phyloP scores from a whole-genome alignment of 1,140 invertebrate species.

The Agrilus planipennis region DNA sequence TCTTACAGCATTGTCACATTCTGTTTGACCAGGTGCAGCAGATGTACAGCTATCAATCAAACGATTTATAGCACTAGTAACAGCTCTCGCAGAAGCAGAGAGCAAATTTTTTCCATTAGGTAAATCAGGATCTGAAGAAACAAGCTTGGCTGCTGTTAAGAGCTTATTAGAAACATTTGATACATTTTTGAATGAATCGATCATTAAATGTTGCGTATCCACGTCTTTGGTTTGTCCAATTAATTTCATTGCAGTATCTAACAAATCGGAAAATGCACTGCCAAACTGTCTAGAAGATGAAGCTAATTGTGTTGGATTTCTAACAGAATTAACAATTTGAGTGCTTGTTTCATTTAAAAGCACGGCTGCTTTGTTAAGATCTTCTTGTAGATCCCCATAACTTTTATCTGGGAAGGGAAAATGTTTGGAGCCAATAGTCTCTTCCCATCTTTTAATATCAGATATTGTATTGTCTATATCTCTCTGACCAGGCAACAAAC shows the following conservation, averaged over 20 bases:
- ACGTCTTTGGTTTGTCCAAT: constrained; percentile 63
- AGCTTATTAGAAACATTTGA: constrained; percentile 81
- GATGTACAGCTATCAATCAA: constrained; percentile 74
- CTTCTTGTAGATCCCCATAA: constrained; percentile 73
- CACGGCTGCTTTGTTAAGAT: constrained; percentile 70
- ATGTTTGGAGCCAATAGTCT: constrained; percentile 56
- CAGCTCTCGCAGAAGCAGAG: constrained; percentile 70
- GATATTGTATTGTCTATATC: constrained; percentile 81
- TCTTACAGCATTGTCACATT: constrained; percentile 92
- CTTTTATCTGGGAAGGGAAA: constrained; percentile 60
- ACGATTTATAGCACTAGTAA: constrained; percentile 88
- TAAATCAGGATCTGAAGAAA: constrained; percentile 77
- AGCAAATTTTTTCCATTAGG: constrained; percentile 86
- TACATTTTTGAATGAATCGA: constrained; percentile 75
- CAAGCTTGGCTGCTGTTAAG: constrained; percentile 74
- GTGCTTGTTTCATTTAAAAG: constrained; percentile 70
- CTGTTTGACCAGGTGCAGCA: constrained; percentile 81
- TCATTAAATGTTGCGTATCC: constrained; percentile 63
- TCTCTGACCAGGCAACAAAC: constrained; percentile 76
- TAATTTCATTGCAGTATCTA: constrained; percentile 70
- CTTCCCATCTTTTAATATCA: constrained; percentile 63
- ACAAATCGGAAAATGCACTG: constrained; percentile 62
- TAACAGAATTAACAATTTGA: constrained; percentile 63
- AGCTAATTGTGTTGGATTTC: constrained; percentile 55
- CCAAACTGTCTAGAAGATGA: constrained; percentile 65